Base-by-base conservation (phyloP, 2,888 invertebrate genomes). In the Lasioglossum morio region DNA sequence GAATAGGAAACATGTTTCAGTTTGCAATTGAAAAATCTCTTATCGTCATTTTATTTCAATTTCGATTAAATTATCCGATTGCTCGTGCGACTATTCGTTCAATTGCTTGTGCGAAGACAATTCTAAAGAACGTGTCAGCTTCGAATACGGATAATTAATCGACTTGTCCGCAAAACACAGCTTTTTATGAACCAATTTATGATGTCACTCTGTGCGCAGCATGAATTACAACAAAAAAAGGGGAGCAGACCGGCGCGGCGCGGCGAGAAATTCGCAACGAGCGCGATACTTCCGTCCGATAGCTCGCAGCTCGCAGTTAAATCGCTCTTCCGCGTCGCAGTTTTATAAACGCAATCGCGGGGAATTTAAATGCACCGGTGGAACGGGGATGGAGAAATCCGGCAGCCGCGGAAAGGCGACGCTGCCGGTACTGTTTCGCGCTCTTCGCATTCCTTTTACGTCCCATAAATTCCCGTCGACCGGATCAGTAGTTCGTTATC, bases 361-460 rank as follows among this genome's bases (percentile, higher is more conserved):
- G 19, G 77, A 70, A 82, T 82, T 84, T 77, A 43, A 84, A 82
- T 63, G 30, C 53, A 8, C 43, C 34, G 66, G 66, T 12, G 73
- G 80, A 34, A n/a, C 1, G 43, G 72, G 46, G 27, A 19, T 19
- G 37, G 66, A 73, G 66, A 66, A 63, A 73, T 27, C 69, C 43
- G 12, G 23, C n/a, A 19, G 16, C 10, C 46, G 57, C 34, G n/a
- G 30, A 53, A 40, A 82, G 69, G 77, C 77, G 70, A 60, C 48
- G 57, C 43, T 19, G 14, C n/a, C 60, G 66, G 48, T 34, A 63
- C 69, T 77, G 53, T 66, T 77, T 14, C 53, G 43, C 72, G 30
- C 46, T 69, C 79, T 81, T 81, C 78, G 87, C 81, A 53, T 76
- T 88, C 81, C 81, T 80, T 87, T 88, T 82, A 74, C 87, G 87